These are phyloP conservation scores for Balaenoptera acutorostrata DNA, from an alignment of 2,113 vertebrate species.

Conservation along the genomic window DNA sequence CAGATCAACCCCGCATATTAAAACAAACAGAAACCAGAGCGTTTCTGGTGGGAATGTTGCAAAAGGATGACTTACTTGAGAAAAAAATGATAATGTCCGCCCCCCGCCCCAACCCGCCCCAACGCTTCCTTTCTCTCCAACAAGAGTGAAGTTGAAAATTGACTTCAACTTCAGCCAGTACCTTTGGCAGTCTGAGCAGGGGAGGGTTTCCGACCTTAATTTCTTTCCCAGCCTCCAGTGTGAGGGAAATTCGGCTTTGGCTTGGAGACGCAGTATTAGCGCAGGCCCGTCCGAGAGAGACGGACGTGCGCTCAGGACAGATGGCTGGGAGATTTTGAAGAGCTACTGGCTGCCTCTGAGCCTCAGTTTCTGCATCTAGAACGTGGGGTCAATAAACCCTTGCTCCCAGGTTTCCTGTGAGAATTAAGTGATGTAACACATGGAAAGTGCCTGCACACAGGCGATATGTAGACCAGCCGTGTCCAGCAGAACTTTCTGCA, in stretches of 20 bases:
- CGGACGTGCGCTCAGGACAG: neutral
- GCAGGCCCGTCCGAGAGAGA: neutral
- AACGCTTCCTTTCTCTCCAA: neutral
- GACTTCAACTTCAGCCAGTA: neutral
- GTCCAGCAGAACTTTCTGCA: neutral
- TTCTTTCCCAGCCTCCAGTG: neutral
- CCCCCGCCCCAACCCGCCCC: neutral
- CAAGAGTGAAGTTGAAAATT: neutral
- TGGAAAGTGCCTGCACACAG: neutral
- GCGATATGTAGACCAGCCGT: neutral
- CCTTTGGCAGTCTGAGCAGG: neutral
- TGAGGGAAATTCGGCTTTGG: neutral
- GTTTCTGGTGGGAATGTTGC: neutral
- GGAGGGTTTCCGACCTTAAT: neutral
- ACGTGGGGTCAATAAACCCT: neutral
- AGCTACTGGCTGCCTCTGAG: neutral
- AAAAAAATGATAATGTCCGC: neutral
- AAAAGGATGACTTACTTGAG: neutral
- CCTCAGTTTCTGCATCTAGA: neutral
- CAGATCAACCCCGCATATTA: neutral
- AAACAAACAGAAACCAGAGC: neutral
- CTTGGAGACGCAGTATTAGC: neutral
- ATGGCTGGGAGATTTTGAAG: neutral
- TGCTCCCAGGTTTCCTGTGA: neutral
- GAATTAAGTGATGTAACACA: neutral